These are phyloP conservation scores for Yponomeuta malinellus DNA, from an alignment of 2,888 invertebrate genomes.

Conservation along the genomic window DNA sequence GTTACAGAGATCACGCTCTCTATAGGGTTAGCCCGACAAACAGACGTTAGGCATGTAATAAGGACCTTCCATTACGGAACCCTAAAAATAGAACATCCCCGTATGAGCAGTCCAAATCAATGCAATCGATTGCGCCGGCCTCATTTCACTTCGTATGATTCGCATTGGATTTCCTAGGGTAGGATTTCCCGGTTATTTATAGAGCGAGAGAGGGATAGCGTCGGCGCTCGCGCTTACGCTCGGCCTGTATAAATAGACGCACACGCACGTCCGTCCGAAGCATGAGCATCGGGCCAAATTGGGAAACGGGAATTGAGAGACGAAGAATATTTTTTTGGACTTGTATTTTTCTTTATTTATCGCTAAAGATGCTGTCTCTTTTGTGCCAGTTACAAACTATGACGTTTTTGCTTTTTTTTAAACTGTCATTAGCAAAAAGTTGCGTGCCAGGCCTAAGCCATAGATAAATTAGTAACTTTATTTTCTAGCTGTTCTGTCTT, in stretches of 20 bases:
- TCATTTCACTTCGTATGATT: constrained; percentile 35
- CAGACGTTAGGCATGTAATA: too few species aligned
- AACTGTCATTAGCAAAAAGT: background rate
- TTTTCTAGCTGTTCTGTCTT: background rate
- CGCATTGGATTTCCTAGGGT: constrained; percentile 59
- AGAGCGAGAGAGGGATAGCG: constrained; percentile 40
- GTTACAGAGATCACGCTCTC: too few species aligned
- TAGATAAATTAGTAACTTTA: background rate
- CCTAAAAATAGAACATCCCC: too few species aligned
- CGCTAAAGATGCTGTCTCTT: background rate
- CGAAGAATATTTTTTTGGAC: background rate
- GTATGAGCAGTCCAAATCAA: background rate
- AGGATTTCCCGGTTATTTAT: constrained; percentile 45
- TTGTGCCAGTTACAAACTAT: background rate
- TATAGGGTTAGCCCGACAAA: too few species aligned
- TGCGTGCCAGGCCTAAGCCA: background rate
- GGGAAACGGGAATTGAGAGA: constrained; percentile 45
- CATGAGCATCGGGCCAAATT: constrained; percentile 60
- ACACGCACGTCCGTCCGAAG: constrained; percentile 53
- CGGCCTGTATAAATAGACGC: constrained; percentile 21
- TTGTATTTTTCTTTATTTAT: background rate
- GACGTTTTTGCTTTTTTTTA: background rate
- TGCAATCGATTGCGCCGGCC: constrained; percentile 10
- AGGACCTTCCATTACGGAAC: too few species aligned
- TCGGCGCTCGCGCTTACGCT: constrained; percentile 32